Evolutionary conservation across 2,888 invertebrate species (phyloP), one percentile per base, ranked within the genome.

Genomic region (Acleris emargana): DNA sequence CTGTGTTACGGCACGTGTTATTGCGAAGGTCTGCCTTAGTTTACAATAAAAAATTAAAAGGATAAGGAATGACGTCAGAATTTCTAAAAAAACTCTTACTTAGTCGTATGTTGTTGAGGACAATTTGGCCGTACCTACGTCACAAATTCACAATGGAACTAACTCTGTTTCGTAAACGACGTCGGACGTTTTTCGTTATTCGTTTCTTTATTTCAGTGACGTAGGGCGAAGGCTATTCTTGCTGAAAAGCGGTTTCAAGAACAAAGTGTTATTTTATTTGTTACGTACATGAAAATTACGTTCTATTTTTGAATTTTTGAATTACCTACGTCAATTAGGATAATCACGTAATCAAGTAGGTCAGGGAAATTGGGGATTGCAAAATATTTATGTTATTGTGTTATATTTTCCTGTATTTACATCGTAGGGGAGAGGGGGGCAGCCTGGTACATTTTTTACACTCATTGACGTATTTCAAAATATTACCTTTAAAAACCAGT

Each of bases 181-280:
- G 5, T 38, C 6, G 38, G 38, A 1, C 1, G 11, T 38, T 53
- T 18, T 38, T 18, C n/a, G 11, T 38, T 53, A 13, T 38, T 18
- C n/a, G 18, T 54, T 54, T 54, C 54, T 42, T 42, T 7, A 17
- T 43, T 16, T 16, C 11, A n/a, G 47, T 64, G 54, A 59, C 43
- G 64, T 59, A 54, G 50, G 25, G 25, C 25, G 25, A 6, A 25
- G 25, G 25, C n/a, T 43, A n/a, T 0, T 43, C 18, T 50, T 50
- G 64, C 64, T 50, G 58, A 59, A 64, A 59, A 59, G 13, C 42
- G 20, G 28, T 43, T 64, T 64, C 53, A 25, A 49, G 53, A 49
- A 58, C 18, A 54, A 64, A 51, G 43, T 45, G 32, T 28, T 17
- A 47, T 54, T 59, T 28, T 17, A 47, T 54, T 59, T 59, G 59